Evolutionary conservation across 2,797 vertebrate species (phyloP), one percentile per base, ranked within the genome.

Genomic region (Sebastiscus tertius): DNA sequence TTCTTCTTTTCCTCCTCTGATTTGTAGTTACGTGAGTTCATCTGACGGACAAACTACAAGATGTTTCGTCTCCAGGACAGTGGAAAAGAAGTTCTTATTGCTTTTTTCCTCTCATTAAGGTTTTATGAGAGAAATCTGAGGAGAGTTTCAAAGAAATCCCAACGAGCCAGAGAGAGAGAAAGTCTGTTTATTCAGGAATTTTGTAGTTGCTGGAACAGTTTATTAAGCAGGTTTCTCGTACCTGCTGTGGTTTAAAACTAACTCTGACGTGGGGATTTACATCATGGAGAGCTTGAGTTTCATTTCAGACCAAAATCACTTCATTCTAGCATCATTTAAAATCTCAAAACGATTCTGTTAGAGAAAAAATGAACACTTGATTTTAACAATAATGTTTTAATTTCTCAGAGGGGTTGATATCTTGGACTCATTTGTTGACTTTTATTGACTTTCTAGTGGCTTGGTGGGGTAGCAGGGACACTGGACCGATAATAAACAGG

Each of bases 101-200:
- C 64, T 56, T 77, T 73, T 77, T 59, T 16, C 33, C 63, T 27
- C 77, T 84, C 63, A 31, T 87, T 81, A 83, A 80, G 46, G 39
- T 71, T 88, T 90, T 85, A 90, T 77, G 64, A n/a, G 78, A 69
- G 73, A 75, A 87, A 91, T 62, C 8, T 27, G 72, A 88, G 77
- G 1, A 58, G 81, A 69, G 63, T 76, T 84, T 83, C 11, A 74
- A 63, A 84, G 77, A 72, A 71, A 46, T 71, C 20, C 20, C n/a
- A 31, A 8, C 16, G 36, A 90, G 42, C 42, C 27, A 12, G 4
- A 14, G 2, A 66, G 29, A 4, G 36, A 65, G 62, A 34, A 31
- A 20, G 8, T 24, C 24, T 79, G 74, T 79, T 74, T 71, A 60
- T 55, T 59, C 55, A 33, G 66, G 71, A 55, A 13, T 61, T 67